phyloP scores from a whole-genome alignment of 2,113 vertebrate genomes.

The Protobothrops flavoviridis region DNA sequence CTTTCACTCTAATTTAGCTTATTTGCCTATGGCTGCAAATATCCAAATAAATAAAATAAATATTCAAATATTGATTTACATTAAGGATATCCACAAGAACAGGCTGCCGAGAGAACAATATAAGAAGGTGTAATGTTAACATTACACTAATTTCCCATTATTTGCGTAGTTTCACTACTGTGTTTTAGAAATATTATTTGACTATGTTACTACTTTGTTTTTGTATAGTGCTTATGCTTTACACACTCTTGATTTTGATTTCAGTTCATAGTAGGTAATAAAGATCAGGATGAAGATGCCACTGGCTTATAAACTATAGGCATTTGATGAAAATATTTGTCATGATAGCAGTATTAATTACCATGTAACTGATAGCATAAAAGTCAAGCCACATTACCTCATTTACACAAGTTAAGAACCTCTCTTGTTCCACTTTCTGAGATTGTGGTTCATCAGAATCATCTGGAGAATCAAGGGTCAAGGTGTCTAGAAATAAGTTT shows the following conservation, averaged over 20 bases:
- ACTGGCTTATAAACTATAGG: neutral
- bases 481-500: slow-evolving; percentile 87
- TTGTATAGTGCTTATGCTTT: neutral
- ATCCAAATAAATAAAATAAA: neutral
- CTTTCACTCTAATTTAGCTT: neutral
- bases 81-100: neutral
- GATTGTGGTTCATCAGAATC: slow-evolving; percentile 76
- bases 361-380: neutral
- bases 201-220: neutral
- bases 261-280: neutral
- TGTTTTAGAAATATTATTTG: neutral
- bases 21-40: neutral
- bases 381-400: slow-evolving; percentile 70
- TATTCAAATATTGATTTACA: neutral
- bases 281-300: neutral
- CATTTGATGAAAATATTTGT: neutral
- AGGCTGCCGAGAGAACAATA: neutral
- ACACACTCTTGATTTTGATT: neutral
- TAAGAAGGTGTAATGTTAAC: neutral
- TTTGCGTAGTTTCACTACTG: neutral
- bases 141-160: neutral
- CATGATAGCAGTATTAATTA: neutral
- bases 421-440: slow-evolving; percentile 77
- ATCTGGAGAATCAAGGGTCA: slow-evolving; percentile 81
- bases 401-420: slow-evolving; percentile 75